These are phyloP conservation scores for Haemorhous mexicanus DNA, from an alignment of 2,113 vertebrate genomes.

Conservation along the genomic window DNA sequence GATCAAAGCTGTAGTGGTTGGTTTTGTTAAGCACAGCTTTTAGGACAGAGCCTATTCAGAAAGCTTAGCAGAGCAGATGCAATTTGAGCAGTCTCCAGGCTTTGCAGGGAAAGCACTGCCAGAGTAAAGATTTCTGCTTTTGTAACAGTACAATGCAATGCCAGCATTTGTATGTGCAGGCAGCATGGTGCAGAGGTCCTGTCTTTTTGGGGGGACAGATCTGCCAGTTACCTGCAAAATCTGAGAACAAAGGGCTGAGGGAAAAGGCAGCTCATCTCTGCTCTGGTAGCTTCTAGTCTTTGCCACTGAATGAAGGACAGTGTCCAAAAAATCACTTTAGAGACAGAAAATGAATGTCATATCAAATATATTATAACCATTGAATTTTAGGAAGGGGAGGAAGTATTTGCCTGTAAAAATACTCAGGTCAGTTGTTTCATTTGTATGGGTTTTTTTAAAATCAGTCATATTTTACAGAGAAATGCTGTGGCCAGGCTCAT, in stretches of 20 bases:
- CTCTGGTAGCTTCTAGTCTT: background rate
- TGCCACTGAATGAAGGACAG: background rate
- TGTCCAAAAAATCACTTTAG: background rate
- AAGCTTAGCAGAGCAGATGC: background rate
- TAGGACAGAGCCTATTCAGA: background rate
- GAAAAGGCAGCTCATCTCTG: background rate
- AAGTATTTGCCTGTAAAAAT: background rate
- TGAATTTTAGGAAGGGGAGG: background rate
- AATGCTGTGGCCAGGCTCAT: background rate
- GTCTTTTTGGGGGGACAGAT: background rate
- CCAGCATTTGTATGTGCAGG: fast-evolving
- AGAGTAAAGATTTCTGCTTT: background rate
- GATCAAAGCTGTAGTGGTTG: background rate
- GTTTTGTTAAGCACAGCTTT: background rate
- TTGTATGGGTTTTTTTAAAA: background rate
- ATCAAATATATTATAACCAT: background rate
- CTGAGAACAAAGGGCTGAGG: background rate
- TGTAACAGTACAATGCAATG: background rate
- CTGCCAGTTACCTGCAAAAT: background rate
- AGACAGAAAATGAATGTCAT: background rate
- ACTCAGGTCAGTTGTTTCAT: background rate
- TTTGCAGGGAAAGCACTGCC: background rate
- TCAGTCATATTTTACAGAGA: background rate
- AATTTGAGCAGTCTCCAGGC: background rate
- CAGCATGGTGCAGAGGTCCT: fast-evolving